Evolutionary conservation across 1,140 invertebrate species (phyloP).

Genomic region (Riptortus pedestris): DNA sequence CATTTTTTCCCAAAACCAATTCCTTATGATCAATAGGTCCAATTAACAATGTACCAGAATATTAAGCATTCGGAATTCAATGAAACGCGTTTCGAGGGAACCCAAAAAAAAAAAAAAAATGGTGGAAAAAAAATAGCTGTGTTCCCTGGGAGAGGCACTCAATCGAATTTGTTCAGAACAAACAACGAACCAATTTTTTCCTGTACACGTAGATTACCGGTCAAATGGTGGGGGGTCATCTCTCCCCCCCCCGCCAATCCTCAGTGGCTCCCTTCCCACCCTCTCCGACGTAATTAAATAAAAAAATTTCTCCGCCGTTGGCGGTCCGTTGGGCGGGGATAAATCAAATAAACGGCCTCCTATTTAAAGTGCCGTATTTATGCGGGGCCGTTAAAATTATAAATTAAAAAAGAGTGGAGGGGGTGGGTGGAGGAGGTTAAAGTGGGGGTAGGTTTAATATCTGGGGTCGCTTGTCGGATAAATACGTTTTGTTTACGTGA

Average conservation of each 20-base stretch:
- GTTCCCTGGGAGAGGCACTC: conserved; percentile 1
- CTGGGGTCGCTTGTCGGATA: not conserved
- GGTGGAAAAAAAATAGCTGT: conserved; percentile 2
- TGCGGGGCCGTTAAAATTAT: conserved; percentile 9
- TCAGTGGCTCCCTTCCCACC: not conserved
- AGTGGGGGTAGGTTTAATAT: not conserved
- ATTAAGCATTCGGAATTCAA: conserved; percentile 18
- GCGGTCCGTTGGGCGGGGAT: not conserved
- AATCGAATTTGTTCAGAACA: conserved; percentile 18
- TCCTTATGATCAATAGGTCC: conserved; percentile 18
- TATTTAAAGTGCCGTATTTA: conserved; percentile 9
- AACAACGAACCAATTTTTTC: conserved; percentile 18
- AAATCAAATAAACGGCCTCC: conserved; percentile 13
- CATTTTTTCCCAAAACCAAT: conserved; percentile 16
- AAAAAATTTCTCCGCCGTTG: conserved; percentile 4
- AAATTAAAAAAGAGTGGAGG: not conserved
- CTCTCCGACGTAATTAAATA: conserved; percentile 6
- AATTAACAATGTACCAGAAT: conserved; percentile 18
- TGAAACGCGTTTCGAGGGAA: not conserved
- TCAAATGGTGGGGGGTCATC: conserved; percentile 1
- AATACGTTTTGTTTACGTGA: conserved; percentile 8
- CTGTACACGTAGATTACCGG: conserved; percentile 16
- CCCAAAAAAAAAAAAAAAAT: conserved; percentile 6
- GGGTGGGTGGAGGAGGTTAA: not conserved
- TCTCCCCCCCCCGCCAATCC: not conserved